Evolutionary conservation across 2,888 invertebrate species (phyloP).

Genomic region (Latrodectus elegans): DNA sequence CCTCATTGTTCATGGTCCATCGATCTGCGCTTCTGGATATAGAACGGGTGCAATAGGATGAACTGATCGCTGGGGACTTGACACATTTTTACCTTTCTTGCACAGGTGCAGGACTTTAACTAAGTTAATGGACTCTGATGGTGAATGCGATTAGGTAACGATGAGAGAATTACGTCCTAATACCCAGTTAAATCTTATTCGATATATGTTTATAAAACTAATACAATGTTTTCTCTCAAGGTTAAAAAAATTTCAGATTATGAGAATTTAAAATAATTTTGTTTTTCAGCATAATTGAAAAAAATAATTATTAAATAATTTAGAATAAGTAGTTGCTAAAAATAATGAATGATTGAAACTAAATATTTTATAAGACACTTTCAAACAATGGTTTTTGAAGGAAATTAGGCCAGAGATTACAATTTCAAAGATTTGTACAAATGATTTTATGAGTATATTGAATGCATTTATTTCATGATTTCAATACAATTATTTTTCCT

Average conservation of each 20-base stretch:
- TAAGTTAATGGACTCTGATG: neutral
- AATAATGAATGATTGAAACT: too few species aligned
- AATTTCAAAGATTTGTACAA: too few species aligned
- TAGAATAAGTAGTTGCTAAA: too few species aligned
- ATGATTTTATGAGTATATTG: too few species aligned
- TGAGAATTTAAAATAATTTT: too few species aligned
- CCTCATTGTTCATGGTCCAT: conserved; percentile 48
- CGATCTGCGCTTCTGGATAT: conserved; percentile 3
- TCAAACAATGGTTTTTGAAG: too few species aligned
- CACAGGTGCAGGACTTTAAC: neutral
- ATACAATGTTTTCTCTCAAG: neutral
- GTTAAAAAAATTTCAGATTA: neutral
- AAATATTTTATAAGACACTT: too few species aligned
- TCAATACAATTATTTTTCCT: too few species aligned
- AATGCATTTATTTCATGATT: too few species aligned
- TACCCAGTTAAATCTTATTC: neutral
- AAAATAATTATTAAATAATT: too few species aligned
- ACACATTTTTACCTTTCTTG: conserved; percentile 21
- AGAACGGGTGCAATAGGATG: conserved; percentile 10
- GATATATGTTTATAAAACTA: neutral
- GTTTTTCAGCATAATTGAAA: too few species aligned
- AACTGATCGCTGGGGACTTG: conserved; percentile 17
- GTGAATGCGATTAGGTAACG: neutral
- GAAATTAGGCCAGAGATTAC: too few species aligned
- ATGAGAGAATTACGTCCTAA: neutral